These are phyloP conservation scores for Ibidorhyncha struthersii DNA, from an alignment of 2,113 vertebrate species.

Conservation along the genomic window DNA sequence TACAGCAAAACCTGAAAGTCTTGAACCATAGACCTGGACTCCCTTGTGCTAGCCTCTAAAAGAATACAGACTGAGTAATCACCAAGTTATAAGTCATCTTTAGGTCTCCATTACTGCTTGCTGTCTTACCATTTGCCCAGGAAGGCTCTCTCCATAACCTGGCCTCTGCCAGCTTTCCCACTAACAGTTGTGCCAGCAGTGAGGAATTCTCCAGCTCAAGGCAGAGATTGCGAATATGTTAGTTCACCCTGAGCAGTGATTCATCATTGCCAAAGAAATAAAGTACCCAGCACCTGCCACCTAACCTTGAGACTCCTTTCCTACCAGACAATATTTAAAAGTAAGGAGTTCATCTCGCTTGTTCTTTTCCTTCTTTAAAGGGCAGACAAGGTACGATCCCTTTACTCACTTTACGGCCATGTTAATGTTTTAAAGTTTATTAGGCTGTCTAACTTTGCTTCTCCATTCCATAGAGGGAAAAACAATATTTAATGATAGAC, in stretches of 20 bases:
- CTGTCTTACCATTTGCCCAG: neutral
- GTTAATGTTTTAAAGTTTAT: neutral
- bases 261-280: constrained; percentile 17
- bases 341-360: neutral
- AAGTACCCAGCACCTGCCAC: neutral
- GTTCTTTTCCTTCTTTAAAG: neutral
- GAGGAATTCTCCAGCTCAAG: neutral
- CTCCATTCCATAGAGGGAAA: neutral
- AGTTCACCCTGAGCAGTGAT: neutral
- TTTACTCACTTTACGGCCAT: neutral
- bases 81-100: neutral
- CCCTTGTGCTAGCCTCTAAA: neutral
- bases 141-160: neutral
- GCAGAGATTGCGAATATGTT: neutral
- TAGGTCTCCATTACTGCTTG: neutral
- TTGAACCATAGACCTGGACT: neutral
- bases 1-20: neutral
- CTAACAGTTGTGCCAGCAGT: rapidly evolving
- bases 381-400: neutral
- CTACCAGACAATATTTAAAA: neutral
- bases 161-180: neutral
- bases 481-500: neutral
- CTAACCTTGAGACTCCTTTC: constrained; percentile 21
- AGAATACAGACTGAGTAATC: neutral
- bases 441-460: neutral